Evolutionary conservation across 2,888 invertebrate species (phyloP).

Genomic region (Nemoura dubitans): DNA sequence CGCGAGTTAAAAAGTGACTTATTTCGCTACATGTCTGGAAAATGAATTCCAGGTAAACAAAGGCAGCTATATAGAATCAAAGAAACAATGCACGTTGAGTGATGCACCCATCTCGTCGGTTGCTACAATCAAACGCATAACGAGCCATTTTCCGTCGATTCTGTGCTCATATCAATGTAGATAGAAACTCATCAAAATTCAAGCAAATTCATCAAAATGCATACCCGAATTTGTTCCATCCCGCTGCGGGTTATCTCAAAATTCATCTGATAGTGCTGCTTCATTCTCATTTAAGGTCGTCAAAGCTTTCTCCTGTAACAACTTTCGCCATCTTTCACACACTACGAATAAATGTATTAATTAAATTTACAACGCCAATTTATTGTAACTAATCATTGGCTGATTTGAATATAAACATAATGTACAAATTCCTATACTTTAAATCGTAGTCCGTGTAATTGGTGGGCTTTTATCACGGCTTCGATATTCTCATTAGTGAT

Average conservation of each 20-base stretch:
- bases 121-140: not conserved
- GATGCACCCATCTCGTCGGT: not conserved
- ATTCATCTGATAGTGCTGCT: not conserved
- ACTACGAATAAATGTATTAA: constrained; percentile 7
- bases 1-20: not conserved
- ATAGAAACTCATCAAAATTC: not conserved
- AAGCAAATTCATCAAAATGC: not conserved
- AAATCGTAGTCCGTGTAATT: constrained; percentile 7
- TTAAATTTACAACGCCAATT: not conserved
- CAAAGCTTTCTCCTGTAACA: constrained; percentile 23
- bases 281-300: constrained; percentile 28
- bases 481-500: not conserved
- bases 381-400: not conserved
- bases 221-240: not conserved
- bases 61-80: not conserved
- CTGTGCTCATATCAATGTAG: not conserved
- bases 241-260: not conserved
- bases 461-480: not conserved
- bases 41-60: not conserved
- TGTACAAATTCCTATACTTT: not conserved
- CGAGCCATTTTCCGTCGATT: not conserved
- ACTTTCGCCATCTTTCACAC: constrained; percentile 38
- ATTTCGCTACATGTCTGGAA: not conserved
- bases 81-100: not conserved
- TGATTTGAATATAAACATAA: constrained; percentile 1